Conservation (phyloP, 2,113 vertebrate species). For the Perca schrenkii region DNA sequence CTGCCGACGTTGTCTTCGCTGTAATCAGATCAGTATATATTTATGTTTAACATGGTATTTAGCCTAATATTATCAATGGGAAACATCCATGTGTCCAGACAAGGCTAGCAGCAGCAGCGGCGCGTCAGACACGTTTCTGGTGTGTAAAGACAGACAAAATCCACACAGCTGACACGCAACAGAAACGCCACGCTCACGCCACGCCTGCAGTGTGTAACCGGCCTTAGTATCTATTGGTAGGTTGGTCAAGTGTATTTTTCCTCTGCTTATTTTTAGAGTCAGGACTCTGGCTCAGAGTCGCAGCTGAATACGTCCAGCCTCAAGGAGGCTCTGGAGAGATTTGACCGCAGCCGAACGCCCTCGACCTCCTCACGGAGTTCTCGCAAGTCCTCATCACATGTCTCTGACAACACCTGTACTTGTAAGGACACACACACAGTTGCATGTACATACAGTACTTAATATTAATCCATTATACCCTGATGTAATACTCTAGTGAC, state of each 20-base stretch:
- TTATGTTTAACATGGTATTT: too few species aligned
- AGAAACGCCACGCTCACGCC: too few species aligned
- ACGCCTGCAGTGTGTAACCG: too few species aligned
- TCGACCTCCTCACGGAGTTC: conserved; percentile 95
- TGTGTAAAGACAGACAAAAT: too few species aligned
- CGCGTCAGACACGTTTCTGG: too few species aligned
- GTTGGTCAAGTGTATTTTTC: neutral
- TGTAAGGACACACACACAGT: conserved; percentile 66
- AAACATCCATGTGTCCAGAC: too few species aligned
- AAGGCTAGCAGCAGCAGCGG: too few species aligned
- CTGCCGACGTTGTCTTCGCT: too few species aligned
- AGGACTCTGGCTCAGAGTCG: conserved; percentile 93
- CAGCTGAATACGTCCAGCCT: conserved; percentile 96
- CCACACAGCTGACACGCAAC: too few species aligned
- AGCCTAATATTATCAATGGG: too few species aligned
- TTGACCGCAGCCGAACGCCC: conserved; percentile 92
- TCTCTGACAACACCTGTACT: conserved; percentile 96
- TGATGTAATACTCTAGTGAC: neutral
- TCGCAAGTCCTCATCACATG: conserved; percentile 93
- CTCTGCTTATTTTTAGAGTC: conserved; percentile 83
- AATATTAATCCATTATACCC: neutral
- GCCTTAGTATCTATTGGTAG: too few species aligned
- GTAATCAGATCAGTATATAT: too few species aligned
- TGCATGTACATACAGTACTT: neutral
- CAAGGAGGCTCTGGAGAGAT: conserved; percentile 95